Evolutionary conservation across 2,113 vertebrate species (phyloP).

Genomic region (Brachionichthys hirsutus): DNA sequence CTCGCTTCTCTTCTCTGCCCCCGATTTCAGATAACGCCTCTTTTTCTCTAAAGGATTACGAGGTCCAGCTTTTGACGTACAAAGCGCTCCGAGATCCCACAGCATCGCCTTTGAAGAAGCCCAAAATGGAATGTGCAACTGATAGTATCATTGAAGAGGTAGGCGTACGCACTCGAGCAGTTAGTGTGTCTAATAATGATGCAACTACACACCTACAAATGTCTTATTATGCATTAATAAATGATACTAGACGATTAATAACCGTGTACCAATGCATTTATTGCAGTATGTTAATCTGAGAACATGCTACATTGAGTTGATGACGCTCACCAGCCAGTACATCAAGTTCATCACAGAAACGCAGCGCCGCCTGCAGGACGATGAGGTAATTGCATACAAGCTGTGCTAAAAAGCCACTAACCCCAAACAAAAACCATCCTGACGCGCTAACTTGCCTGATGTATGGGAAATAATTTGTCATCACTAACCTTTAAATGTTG

Average conservation of each 20-base stretch:
- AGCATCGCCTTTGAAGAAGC: slow-evolving; percentile 89
- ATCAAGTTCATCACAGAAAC: slow-evolving; percentile 90
- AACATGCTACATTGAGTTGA: slow-evolving; percentile 91
- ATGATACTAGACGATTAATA: background rate
- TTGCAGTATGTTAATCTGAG: slow-evolving; percentile 90
- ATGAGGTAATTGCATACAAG: slow-evolving; percentile 82
- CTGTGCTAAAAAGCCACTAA: slow-evolving; percentile 8
- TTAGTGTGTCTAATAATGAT: too few species aligned
- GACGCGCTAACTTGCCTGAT: background rate
- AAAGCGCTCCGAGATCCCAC: slow-evolving; percentile 89
- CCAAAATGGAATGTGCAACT: slow-evolving; percentile 87
- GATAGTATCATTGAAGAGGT: slow-evolving; percentile 93
- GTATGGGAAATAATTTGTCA: slow-evolving; percentile 48
- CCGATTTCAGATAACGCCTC: background rate
- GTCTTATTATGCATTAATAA: background rate
- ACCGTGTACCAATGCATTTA: background rate
- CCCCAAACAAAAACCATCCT: background rate
- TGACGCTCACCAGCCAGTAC: slow-evolving; percentile 90
- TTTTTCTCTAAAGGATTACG: slow-evolving; percentile 82
- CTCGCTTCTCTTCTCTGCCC: too few species aligned
- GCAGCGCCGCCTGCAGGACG: slow-evolving; percentile 85
- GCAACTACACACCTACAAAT: background rate
- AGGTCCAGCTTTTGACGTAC: slow-evolving; percentile 92
- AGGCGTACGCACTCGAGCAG: background rate
- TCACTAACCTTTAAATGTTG: slow-evolving; percentile 18